Conservation (phyloP, 2,888 invertebrate species). For the Euplagia quadripunctaria region DNA sequence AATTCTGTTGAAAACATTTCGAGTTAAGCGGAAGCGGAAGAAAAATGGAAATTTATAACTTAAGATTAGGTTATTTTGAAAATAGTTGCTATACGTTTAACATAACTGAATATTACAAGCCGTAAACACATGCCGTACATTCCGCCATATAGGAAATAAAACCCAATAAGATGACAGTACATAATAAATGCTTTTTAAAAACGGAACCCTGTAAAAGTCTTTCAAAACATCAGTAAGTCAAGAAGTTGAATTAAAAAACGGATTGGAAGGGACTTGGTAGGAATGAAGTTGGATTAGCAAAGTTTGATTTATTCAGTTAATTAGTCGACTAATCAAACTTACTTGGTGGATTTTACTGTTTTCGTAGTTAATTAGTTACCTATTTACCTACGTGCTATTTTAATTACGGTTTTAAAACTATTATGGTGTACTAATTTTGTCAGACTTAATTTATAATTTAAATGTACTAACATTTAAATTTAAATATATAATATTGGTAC, state of each 20-base stretch:
- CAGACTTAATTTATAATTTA: no score
- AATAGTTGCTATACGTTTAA: background rate
- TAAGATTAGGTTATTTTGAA: background rate
- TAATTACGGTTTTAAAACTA: background rate
- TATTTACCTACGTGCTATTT: background rate
- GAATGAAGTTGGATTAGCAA: slow-evolving; percentile 54
- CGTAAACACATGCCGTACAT: background rate
- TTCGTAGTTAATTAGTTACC: slow-evolving; percentile 12
- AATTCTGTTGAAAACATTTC: no score
- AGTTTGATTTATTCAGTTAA: slow-evolving; percentile 58
- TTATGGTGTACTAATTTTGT: background rate
- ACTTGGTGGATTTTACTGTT: slow-evolving; percentile 30
- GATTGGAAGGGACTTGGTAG: slow-evolving; percentile 28
- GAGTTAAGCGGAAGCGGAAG: no score
- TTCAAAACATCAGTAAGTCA: slow-evolving; percentile 27
- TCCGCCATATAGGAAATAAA: background rate
- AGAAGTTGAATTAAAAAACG: slow-evolving; percentile 44
- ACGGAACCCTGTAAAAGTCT: slow-evolving; percentile 18
- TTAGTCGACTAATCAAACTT: slow-evolving; percentile 35
- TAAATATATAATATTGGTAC: no score
- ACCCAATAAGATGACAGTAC: background rate
- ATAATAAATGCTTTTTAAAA: slow-evolving; percentile 36
- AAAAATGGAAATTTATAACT: background rate
- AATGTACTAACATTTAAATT: no score
- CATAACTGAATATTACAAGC: no score